Base-by-base conservation (phyloP, 2,113 vertebrate species). In the Heteronetta atricapilla region DNA sequence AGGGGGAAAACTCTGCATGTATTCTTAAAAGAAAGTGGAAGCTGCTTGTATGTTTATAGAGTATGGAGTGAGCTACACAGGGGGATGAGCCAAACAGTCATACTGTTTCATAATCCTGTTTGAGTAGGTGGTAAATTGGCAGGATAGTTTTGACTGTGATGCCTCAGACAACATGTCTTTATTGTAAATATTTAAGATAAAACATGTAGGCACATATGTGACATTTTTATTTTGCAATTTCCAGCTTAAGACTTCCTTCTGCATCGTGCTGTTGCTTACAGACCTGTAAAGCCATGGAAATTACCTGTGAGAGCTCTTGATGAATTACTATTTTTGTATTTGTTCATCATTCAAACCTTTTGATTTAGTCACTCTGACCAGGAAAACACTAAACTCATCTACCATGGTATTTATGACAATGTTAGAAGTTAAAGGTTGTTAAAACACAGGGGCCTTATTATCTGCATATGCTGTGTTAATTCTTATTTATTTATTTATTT, bases 41-140 rank as follows among this genome's bases (percentile, higher is more conserved):
- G 4, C 16, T 82, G 5, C 19, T 78, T 0, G 0, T 52, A 20
- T 69, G 11, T 62, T 72, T 38, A 3, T 19, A n/a, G 5, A 21
- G 31, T n/a, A 29, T 29, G 9, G 31, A 75, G 48, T 23, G 36
- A 67, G 40, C 19, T 75, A 3, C 7, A 15, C 0, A 1, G 42
- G 26, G 8, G 79, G 36, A 13, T 53, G 11, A 79, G 46, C 40
- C 15, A 74, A 44, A 40, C 7, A 38, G 18, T 52, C 0, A 5
- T 31, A 25, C 0, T 6, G 8, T 66, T 92, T 82, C 46, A 62
- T 85, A 25, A 33, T 38, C n/a, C 36, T 88, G n/a, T 15, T 38
- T 75, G 29, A 42, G 19, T 52, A 77, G 21, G 10, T 36, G 44
- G 80, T 44, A 53, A 80, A 68, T n/a, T 76, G 29, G 4, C 6